Base-by-base conservation (phyloP, 2,888 invertebrate species). In the Zaprionus bogoriensis region DNA sequence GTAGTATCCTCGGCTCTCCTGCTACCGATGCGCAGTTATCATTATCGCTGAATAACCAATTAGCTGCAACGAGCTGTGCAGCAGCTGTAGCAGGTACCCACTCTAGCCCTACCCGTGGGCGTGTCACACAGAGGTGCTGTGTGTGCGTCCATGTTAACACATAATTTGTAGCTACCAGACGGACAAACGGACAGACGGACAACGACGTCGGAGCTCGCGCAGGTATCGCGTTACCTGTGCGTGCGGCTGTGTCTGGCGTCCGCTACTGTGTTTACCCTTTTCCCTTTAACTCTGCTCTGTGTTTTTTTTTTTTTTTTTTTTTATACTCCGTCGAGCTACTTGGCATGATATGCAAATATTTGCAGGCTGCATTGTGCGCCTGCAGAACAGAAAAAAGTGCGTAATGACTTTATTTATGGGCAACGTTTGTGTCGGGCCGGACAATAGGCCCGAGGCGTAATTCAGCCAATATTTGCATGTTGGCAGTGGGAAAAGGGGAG, bases 391-490 rank as follows among this genome's bases (percentile, higher is more conserved):
- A 59, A 48, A 53, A 57, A 39, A 58, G 73, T 77, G 85, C 75
- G 85, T 83, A 83, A 83, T 85, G 82, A 74, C 86, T 83, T 83
- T 83, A 83, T 83, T 85, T 83, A 83, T 83, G 86, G 80, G 48
- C 45, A 38, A 12, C 63, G 62, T 10, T 59, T 38, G 59, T 25
- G 46, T 38, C 39, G 14, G 10, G 5, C 7, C 32, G 55, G 76
- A 78, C 84, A 81, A 83, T 75, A 20, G 73, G 44, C 67, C 54
- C 20, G 61, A 67, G 80, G 59, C 52, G 52, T 22, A 60, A 61
- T 61, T 44, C 53, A n/a, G 42, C 19, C 63, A 63, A 66, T 76
- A 75, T 83, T 80, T 83, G 73, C 77, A 67, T 77, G 62, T 61
- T 32, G 39, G 42, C 27, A 27, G 27, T 27, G 27, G 10, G 10